These are phyloP conservation scores for Hemichromis elongatus DNA, from an alignment of 2,113 vertebrate species.

Conservation along the genomic window DNA sequence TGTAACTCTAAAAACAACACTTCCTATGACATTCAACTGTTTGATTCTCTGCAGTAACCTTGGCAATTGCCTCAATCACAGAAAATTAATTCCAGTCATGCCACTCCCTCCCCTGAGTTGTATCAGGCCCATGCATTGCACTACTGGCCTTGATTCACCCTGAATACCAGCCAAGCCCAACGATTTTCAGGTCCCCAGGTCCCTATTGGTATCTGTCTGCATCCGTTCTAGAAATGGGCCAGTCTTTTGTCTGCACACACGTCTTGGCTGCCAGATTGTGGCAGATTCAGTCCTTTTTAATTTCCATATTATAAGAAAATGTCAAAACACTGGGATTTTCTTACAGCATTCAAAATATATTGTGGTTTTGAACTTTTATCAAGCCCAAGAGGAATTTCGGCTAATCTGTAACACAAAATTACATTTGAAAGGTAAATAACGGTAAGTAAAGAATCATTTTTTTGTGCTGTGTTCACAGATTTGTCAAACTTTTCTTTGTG, in stretches of 20 bases:
- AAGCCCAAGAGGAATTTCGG: neutral
- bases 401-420: neutral
- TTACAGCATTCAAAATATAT: neutral
- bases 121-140: conserved; percentile 54
- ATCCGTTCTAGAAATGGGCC: conserved; percentile 46
- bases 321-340: neutral
- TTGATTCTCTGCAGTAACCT: conserved; percentile 74
- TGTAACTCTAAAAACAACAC: conserved; percentile 57
- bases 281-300: conserved; percentile 9
- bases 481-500: neutral
- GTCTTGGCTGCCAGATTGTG: conserved; percentile 21
- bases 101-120: conserved; percentile 29
- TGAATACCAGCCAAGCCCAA: conserved; percentile 69
- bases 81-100: conserved; percentile 77
- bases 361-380: neutral
- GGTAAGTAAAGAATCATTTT: neutral
- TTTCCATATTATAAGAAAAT: neutral
- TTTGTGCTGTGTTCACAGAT: neutral
- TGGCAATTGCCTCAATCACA: conserved; percentile 71
- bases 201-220: conserved; percentile 61
- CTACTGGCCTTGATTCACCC: conserved; percentile 62
- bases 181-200: conserved; percentile 61
- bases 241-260: conserved; percentile 44
- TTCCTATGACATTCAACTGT: conserved; percentile 67
- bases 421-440: neutral